phyloP scores from a whole-genome alignment of 1,140 invertebrate species.

The Spodoptera frugiperda region DNA sequence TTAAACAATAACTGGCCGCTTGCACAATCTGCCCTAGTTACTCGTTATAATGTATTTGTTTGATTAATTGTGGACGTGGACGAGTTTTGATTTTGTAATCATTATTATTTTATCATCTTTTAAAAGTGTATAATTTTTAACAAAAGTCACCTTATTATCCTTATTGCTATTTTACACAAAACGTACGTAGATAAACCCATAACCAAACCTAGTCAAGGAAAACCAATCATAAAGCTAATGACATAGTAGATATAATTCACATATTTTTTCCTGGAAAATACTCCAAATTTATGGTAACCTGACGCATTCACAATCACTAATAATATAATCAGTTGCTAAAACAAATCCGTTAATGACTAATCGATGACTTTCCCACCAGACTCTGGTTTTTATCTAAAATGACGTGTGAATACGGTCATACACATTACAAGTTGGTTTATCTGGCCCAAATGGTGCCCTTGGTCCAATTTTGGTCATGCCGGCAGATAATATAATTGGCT shows the following conservation, averaged over 20 bases:
- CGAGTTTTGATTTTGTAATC: background rate
- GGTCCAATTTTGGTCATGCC: conserved; percentile 39
- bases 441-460: conserved; percentile 28
- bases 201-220: no score
- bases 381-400: conserved; percentile 2
- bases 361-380: background rate
- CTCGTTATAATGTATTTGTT: conserved; percentile 21
- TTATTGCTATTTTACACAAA: no score
- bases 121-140: no score
- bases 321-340: background rate
- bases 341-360: background rate
- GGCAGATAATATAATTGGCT: conserved; percentile 41
- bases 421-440: background rate
- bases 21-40: conserved; percentile 43
- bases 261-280: no score
- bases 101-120: no score
- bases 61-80: conserved; percentile 23
- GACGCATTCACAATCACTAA: no score
- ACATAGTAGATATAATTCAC: no score
- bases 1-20: conserved; percentile 38
- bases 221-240: no score
- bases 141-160: no score
- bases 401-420: conserved; percentile 17
- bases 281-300: no score
- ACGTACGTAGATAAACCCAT: no score